Percentiles rank a stretch among this genome's conserved stretches.
phyloP scores from a whole-genome alignment of 2,113 vertebrate genomes.

The Atrichornis clamosus region DNA sequence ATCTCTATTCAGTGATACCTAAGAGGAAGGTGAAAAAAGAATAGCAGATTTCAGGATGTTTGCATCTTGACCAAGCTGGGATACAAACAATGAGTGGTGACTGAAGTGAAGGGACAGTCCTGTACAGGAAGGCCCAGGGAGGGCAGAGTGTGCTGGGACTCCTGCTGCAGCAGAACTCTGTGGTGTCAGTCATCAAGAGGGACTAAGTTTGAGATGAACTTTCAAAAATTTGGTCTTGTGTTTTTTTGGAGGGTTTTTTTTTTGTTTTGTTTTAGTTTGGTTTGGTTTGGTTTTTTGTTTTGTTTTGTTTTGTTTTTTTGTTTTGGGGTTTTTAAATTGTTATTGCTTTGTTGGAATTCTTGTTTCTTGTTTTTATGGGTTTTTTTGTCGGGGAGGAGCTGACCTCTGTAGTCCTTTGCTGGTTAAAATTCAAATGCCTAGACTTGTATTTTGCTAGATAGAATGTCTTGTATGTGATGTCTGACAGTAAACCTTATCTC shows the following conservation, averaged over 20 bases:
- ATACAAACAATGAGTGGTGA: neutral
- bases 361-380: neutral
- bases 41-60: neutral
- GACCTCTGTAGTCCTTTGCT: neutral
- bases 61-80: neutral
- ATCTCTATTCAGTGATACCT: neutral
- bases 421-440: neutral
- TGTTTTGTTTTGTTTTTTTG: neutral
- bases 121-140: neutral
- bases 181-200: fast-evolving
- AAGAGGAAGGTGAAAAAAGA: neutral
- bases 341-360: neutral
- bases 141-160: too few species aligned
- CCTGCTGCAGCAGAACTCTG: fast-evolving
- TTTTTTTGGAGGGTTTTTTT: too few species aligned
- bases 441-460: neutral
- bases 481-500: neutral
- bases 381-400: neutral
- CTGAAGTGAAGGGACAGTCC: neutral
- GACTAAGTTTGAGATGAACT: neutral
- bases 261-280: neutral
- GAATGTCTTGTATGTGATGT: neutral
- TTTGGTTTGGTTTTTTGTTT: too few species aligned
- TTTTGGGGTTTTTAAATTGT: neutral
- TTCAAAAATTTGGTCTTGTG: neutral